phyloP scores from a whole-genome alignment of 2,888 invertebrate species.

The Chrysolina haemoptera region DNA sequence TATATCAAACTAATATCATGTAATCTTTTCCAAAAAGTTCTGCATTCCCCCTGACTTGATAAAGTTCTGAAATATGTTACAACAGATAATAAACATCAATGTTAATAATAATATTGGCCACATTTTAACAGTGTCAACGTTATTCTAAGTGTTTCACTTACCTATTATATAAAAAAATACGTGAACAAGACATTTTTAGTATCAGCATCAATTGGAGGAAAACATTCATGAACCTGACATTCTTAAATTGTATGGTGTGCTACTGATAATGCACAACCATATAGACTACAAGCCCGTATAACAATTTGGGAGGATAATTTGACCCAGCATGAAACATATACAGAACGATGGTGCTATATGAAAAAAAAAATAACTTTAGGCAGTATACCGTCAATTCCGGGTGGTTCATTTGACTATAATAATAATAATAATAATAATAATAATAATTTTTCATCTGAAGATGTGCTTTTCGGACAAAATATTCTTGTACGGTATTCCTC shows the following conservation, averaged over 20 bases:
- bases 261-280: not conserved
- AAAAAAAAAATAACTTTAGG: too few relatives aligned
- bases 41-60: conserved; percentile 31
- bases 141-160: conserved; percentile 39
- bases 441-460: too few relatives aligned
- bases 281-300: too few relatives aligned
- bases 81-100: conserved; percentile 50
- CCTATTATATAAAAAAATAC: conserved; percentile 39
- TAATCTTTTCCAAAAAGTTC: conserved; percentile 14
- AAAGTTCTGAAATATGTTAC: conserved; percentile 50
- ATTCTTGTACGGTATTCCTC: too few relatives aligned
- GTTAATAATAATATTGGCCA: conserved; percentile 44
- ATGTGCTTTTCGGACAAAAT: too few relatives aligned
- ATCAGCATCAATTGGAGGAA: conserved; percentile 12
- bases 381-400: too few relatives aligned
- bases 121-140: conserved; percentile 48
- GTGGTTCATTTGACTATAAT: too few relatives aligned
- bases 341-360: too few relatives aligned
- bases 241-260: not conserved
- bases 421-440: too few relatives aligned
- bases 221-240: not conserved
- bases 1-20: not conserved
- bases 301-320: too few relatives aligned
- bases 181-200: conserved; percentile 34
- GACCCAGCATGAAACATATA: too few relatives aligned